Evolutionary conservation across 2,113 vertebrate species (phyloP).

Genomic region (Tretioscincus oriximinensis): DNA sequence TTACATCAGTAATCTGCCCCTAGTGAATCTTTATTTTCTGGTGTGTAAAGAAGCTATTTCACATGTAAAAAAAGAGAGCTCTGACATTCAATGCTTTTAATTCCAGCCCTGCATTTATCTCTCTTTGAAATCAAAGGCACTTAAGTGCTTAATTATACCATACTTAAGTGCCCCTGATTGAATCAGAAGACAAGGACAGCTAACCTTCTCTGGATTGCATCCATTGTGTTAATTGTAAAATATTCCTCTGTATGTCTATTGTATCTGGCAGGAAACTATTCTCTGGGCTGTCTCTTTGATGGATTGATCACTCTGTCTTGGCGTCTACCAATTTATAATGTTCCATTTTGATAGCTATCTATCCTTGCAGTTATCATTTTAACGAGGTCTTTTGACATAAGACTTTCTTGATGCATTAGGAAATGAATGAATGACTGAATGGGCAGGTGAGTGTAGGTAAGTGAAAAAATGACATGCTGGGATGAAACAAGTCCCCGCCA

Average conservation of each 20-base stretch:
- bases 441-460: slow-evolving; percentile 45
- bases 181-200: not conserved
- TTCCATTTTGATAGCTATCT: slow-evolving; percentile 45
- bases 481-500: not conserved
- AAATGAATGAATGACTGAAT: slow-evolving; percentile 52
- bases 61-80: not conserved
- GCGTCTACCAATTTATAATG: slow-evolving; percentile 32
- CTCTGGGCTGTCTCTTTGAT: slow-evolving; percentile 27
- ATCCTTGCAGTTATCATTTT: slow-evolving; percentile 39
- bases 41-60: not conserved
- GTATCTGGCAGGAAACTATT: slow-evolving; percentile 30
- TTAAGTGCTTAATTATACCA: slow-evolving; percentile 16
- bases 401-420: slow-evolving; percentile 41
- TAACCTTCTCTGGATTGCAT: slow-evolving; percentile 5
- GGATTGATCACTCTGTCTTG: slow-evolving; percentile 34
- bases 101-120: slow-evolving; percentile 1
- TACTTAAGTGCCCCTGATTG: slow-evolving; percentile 13
- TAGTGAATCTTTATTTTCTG: not conserved
- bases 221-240: not conserved
- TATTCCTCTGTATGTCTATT: slow-evolving; percentile 35
- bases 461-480: slow-evolving; percentile 23
- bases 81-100: slow-evolving; percentile 9
- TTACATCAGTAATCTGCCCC: slow-evolving; percentile 9
- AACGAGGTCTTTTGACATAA: slow-evolving; percentile 39
- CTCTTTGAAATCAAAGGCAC: slow-evolving; percentile 16